These are phyloP conservation scores for Platycheirus albimanus DNA, from an alignment of 2,888 invertebrate species.

Conservation along the genomic window DNA sequence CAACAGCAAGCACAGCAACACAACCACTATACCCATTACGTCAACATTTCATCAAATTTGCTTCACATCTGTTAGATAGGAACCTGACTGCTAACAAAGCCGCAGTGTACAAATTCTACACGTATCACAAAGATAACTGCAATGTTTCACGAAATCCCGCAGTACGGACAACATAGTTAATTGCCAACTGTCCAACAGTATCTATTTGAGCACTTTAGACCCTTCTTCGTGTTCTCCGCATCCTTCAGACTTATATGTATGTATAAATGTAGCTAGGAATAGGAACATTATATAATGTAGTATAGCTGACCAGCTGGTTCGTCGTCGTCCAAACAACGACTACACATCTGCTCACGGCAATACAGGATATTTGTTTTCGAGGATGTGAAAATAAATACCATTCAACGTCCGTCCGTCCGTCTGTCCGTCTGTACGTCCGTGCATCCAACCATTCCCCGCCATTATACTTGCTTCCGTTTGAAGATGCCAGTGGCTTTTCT, in stretches of 20 bases:
- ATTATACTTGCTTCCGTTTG: slow-evolving; percentile 33
- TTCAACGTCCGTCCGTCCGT: slow-evolving; percentile 40
- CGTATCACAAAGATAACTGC: slow-evolving; percentile 64
- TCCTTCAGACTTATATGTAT: background rate
- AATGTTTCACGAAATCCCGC: slow-evolving; percentile 64
- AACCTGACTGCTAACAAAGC: slow-evolving; percentile 37
- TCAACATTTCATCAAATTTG: slow-evolving; percentile 35
- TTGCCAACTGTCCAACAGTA: slow-evolving; percentile 68
- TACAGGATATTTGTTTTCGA: slow-evolving; percentile 69
- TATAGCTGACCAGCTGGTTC: slow-evolving; percentile 32
- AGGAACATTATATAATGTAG: background rate
- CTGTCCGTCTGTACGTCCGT: no score
- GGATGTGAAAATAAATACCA: slow-evolving; percentile 68
- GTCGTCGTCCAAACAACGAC: slow-evolving; percentile 40
- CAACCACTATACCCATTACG: slow-evolving; percentile 1
- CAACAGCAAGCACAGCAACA: background rate
- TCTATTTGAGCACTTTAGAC: slow-evolving; percentile 55
- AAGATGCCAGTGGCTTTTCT: slow-evolving; percentile 46
- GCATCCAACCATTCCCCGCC: slow-evolving; percentile 31
- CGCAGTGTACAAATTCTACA: slow-evolving; percentile 58
- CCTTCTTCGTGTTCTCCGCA: slow-evolving; percentile 1
- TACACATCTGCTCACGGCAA: slow-evolving; percentile 55
- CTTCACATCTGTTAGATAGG: slow-evolving; percentile 49
- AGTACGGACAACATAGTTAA: slow-evolving; percentile 71
- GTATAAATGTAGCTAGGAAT: no score